These are phyloP conservation scores for Pristionchus exspectatus DNA, from an alignment of 2,888 invertebrate species.

Conservation along the genomic window DNA sequence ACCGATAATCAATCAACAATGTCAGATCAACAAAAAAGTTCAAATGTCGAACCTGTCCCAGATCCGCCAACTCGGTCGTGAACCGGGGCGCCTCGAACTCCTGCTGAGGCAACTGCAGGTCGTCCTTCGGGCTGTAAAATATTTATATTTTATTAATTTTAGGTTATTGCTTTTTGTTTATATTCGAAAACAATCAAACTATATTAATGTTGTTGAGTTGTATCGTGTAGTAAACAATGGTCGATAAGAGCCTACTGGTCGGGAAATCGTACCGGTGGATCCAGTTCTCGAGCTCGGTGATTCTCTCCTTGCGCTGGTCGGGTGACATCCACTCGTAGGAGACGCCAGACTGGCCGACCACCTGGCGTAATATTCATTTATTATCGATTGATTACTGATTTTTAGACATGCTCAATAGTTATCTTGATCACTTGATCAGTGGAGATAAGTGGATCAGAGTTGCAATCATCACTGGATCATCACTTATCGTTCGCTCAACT, in stretches of 20 bases:
- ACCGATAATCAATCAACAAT: no score
- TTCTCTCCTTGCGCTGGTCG: conserved; percentile 84
- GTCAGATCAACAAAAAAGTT: no score
- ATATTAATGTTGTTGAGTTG: neutral
- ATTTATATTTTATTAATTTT: neutral
- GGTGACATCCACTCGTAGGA: conserved; percentile 78
- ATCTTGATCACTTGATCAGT: no score
- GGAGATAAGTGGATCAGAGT: no score
- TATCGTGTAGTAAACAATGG: neutral
- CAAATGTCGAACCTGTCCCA: conserved; percentile 83
- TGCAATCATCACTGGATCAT: no score
- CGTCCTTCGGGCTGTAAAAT: conserved; percentile 70
- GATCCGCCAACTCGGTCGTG: conserved; percentile 89
- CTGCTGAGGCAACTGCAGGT: conserved; percentile 70
- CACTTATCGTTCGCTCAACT: neutral
- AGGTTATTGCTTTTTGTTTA: no score
- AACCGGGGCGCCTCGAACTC: conserved; percentile 86
- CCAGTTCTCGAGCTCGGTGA: conserved; percentile 93
- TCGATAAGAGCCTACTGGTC: no score
- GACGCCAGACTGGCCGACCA: conserved; percentile 73
- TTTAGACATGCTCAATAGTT: no score
- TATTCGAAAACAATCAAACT: no score
- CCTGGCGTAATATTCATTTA: conserved; percentile 59
- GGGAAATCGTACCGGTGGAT: conserved; percentile 83
- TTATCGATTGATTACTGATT: no score